Base-by-base conservation (phyloP, 2,888 invertebrate genomes). In the Drosophila niveifrons region DNA sequence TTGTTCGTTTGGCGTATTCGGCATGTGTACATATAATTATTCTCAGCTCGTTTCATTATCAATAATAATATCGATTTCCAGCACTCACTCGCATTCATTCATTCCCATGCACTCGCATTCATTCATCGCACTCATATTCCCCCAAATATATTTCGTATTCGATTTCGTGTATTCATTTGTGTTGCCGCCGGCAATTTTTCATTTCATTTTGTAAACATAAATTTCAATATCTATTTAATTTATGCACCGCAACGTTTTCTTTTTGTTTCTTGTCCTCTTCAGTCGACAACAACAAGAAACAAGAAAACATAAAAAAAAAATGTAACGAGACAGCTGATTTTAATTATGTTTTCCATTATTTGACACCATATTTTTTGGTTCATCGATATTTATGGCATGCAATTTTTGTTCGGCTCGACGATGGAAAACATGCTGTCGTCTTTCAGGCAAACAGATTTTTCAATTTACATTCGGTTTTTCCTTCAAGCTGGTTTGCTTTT, bases 21-120 rank as follows among this genome's bases (percentile, higher is more conserved):
- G 58, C 73, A 62, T 84, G 73, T 87, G 78, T 81, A 82, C 78
- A 81, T 66, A 84, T 67, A 83, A 78, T 82, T 87, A 87, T 72
- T 72, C 59, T 61, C 57, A 44, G 53, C 59, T 15, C 61, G 48
- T 59, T 53, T 57, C 55, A 36, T 43, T 43, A 61, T 41, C 34
- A 51, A 58, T 31, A 51, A 58, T 31, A 63, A 51, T 61, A 75
- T 75, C 64, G 78, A 75, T 75, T 63, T 63, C 52, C 9, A 53
- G 23, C 23, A 46, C 13, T 56, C 7, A 9, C n/a, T 47, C 29
- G 17, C 13, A 23, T 23, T 23, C 23, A 23, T 23, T 23, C 23
- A 23, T 23, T 23, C 23, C n/a, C n/a, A n/a, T n/a, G 6, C 41
- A 36, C n/a, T 36, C 18, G 4, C 9, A 51, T 18, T 9, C 51